Base-by-base conservation (phyloP, 2,113 vertebrate genomes). In the Todiramphus saurophagus region DNA sequence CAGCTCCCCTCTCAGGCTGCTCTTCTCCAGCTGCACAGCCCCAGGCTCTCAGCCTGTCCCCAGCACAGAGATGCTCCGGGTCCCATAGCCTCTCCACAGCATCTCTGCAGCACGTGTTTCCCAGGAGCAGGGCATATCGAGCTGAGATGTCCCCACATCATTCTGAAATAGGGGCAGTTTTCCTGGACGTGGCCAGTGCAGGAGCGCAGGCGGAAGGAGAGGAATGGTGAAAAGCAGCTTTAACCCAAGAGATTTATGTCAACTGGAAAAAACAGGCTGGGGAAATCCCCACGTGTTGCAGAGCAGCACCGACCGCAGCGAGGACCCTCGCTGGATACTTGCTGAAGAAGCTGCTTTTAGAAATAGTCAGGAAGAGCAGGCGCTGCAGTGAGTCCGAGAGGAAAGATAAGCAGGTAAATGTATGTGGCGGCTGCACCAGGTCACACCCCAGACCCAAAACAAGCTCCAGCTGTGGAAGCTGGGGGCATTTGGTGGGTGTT, bases 351-450 rank as follows among this genome's bases (percentile, higher is more conserved):
- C 33, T 58, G 11, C 43, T n/a, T 50, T 4, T 37, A 14, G 39
- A 63, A 68, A 51, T 9, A 12, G 1, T n/a, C 9, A 17, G 9
- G 17, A 28, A 31, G 35, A 67, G 51, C 66, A 55, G 53, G 30
- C 1, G 3, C 21, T 9, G 12, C 0, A 2, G 20, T 21, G n/a
- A 62, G 25, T 23, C 55, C 5, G 5, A 31, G 20, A 18, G 30
- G 41, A 43, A 56, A 11, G 12, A 21, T 10, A 21, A 31, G 16
- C 21, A 19, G 0, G 3, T 27, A n/a, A 59, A 46, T 0, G 16
- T 7, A 28, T 1, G 2, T 18, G 39, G 53, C 21, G 25, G 46
- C 39, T 24, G 33, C 68, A 8, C 19, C 1, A 1, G 14, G 6
- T 48, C 30, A 10, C 75, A 7, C 11, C 41, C 28, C 18, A 43